Evolutionary conservation across 53 echinoderm and acorn worm genomes (phyloP).

Genomic region (Holothuria scabra): DNA sequence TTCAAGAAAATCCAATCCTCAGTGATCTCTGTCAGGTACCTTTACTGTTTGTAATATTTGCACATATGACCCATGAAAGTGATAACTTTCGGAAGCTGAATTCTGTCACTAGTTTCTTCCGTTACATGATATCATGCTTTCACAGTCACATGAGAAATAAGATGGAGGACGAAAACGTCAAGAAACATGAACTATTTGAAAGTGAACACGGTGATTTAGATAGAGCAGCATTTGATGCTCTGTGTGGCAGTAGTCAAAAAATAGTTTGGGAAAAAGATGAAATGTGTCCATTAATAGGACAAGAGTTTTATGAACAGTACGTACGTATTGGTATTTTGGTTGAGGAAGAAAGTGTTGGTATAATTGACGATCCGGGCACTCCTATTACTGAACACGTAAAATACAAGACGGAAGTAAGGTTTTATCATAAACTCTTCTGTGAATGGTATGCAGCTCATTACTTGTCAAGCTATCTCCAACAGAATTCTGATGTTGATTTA

Average conservation of each 20-base stretch:
- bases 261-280: background rate
- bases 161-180: background rate
- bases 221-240: background rate
- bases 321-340: background rate
- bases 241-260: background rate
- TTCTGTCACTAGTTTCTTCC: slow-evolving; percentile 13
- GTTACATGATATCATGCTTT: slow-evolving; percentile 12
- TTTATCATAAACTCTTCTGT: slow-evolving; percentile 23
- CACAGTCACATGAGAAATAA: background rate
- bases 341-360: background rate
- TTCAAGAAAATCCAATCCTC: background rate
- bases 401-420: slow-evolving; percentile 2
- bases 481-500: background rate
- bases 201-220: background rate
- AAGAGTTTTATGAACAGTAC: background rate
- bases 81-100: background rate
- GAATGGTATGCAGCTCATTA: slow-evolving; percentile 15
- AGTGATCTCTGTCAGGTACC: slow-evolving; percentile 19
- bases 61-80: slow-evolving; percentile 23
- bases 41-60: background rate
- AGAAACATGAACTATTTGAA: background rate
- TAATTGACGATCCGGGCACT: too few relatives aligned
- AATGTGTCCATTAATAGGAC: background rate
- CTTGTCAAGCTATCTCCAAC: background rate
- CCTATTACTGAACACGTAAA: background rate